Conservation (phyloP, 35 echinoderm and acorn worm genomes). For the Nesometra sesokonis region DNA sequence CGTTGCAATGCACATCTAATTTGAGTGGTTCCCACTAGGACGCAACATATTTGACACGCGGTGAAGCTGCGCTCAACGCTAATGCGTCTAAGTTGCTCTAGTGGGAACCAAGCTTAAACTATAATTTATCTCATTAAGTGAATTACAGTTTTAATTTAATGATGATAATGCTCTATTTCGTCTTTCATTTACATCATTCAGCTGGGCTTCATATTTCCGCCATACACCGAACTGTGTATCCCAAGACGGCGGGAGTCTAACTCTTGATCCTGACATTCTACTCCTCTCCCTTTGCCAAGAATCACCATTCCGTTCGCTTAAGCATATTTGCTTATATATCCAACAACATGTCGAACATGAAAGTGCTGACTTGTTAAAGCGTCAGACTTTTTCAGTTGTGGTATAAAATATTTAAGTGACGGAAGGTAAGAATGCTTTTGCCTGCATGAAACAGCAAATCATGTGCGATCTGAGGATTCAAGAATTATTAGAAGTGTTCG, state of each 20-base stretch:
- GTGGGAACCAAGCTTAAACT: no score
- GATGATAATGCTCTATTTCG: background rate
- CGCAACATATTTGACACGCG: no score
- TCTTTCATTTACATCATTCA: constrained; percentile 1
- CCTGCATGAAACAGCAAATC: background rate
- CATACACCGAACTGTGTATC: constrained; percentile 7
- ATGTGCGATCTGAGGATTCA: background rate
- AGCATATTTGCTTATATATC: constrained; percentile 7
- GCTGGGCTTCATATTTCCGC: background rate
- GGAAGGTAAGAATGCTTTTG: background rate
- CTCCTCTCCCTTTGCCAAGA: background rate
- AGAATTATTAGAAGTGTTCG: no score
- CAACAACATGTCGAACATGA: constrained; percentile 17
- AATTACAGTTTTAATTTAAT: no score
- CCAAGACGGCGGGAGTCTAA: constrained; percentile 13
- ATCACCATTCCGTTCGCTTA: constrained; percentile 16
- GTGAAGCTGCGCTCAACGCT: no score
- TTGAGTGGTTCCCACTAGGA: no score
- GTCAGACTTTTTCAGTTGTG: background rate
- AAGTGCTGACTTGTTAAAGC: constrained; percentile 3
- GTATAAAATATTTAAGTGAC: background rate
- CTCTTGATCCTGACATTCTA: constrained; percentile 15
- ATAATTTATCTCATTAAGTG: no score
- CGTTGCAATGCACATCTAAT: no score
- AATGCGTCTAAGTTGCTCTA: no score